Evolutionary conservation across 1,140 invertebrate genomes (phyloP), one percentile per base, ranked within the genome.

Genomic region (Cydia splendana): DNA sequence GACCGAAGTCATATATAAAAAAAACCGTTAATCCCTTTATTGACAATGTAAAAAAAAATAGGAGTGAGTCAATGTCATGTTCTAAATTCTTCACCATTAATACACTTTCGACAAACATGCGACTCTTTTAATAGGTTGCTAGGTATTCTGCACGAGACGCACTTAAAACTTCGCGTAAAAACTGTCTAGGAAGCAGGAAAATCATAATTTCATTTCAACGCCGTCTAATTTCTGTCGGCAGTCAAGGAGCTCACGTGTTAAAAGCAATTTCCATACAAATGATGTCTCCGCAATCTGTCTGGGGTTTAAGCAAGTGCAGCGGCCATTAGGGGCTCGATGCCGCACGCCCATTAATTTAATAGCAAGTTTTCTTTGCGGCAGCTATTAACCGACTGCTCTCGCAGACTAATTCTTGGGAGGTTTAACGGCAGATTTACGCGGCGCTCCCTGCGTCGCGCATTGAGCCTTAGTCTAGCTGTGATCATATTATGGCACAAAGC

Each of bases 201-300:
- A 20, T 71, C 30, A 71, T 71, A 71, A 71, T 71, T 71, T 71
- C 34, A 71, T 48, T 76, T 83, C 81, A 81, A 80, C 82, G 48
- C 79, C 74, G 73, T 74, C 78, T 78, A 78, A 83, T 78, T 77
- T 79, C 78, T 83, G 78, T 78, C 77, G 75, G 77, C 77, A 77
- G 77, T 78, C 42, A 75, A 67, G 53, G 48, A 67, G 48, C 79
- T 81, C 81, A 83, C 81, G 82, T 85, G 82, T 83, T 82, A 78
- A 81, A 74, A 78, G 77, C 79, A 79, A 87, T 88, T 87, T 85
- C 77, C 84, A 85, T 87, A 85, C 82, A 88, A 84, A 87, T 83
- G 82, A 86, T 84, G 82, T 84, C 83, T 82, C 80, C 75, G 74
- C 82, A 81, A 84, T 87, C 78, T 79, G 81, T 83, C 76, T 80